Conservation (phyloP, 1,140 invertebrate genomes). For the Saccostrea echinata region DNA sequence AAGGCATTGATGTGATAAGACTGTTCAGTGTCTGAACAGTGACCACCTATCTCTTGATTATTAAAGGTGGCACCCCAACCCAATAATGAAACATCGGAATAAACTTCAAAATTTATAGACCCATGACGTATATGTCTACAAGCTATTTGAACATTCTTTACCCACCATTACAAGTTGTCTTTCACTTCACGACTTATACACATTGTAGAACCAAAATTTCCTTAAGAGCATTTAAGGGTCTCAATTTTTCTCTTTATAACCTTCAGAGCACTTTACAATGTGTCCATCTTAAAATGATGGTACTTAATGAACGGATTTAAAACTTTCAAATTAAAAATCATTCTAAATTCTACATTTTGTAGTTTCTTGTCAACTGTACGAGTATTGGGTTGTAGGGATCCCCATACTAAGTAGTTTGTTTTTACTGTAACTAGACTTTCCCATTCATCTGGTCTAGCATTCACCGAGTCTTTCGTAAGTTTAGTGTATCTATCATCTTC, state of each 20-base stretch:
- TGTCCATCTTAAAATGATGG: constrained; percentile 51
- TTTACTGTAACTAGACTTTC: constrained; percentile 44
- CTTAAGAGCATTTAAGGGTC: constrained; percentile 44
- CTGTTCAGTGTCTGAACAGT: constrained; percentile 34
- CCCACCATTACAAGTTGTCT: constrained; percentile 47
- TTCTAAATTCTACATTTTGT: too few relatives aligned
- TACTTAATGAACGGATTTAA: constrained; percentile 39
- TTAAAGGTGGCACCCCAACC: constrained; percentile 53
- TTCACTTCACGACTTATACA: constrained; percentile 3
- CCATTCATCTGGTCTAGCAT: constrained; percentile 53
- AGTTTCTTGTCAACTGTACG: too few relatives aligned
- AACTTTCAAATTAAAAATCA: constrained; percentile 42
- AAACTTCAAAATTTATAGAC: constrained; percentile 1
- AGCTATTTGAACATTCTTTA: constrained; percentile 1
- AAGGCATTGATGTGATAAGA: constrained; percentile 45
- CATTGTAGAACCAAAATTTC: constrained; percentile 50
- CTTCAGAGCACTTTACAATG: neutral
- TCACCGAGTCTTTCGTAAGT: too few relatives aligned
- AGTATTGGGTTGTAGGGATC: too few relatives aligned
- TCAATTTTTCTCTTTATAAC: constrained; percentile 53
- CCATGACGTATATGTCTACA: neutral
- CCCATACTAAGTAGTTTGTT: constrained; percentile 48
- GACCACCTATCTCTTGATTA: constrained; percentile 41
- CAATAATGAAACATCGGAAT: constrained; percentile 51
- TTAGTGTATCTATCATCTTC: too few relatives aligned